Base-by-base conservation (phyloP, 2,797 vertebrate species). In the Acipenser ruthenus region DNA sequence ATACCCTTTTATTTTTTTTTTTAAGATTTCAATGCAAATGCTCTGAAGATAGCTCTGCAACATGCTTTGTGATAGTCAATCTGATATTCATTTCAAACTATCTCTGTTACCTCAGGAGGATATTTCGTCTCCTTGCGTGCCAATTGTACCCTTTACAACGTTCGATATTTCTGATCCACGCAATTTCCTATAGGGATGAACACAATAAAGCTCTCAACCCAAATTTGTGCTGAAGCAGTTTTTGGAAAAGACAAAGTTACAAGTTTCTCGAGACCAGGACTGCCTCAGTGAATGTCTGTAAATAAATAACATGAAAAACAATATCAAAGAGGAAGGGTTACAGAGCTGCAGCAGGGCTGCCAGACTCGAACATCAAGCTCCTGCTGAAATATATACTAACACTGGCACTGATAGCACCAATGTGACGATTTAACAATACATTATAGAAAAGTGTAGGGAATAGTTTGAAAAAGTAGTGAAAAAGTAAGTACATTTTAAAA, bases 361-460 rank as follows among this genome's bases (percentile, higher is more conserved):
- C 55, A 58, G 55, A 58, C 6, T 58, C 11, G 6, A 12, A 58
- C 55, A 58, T n/a, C 23, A 3, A 37, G 23, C 23, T 37, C 7
- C 8, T 58, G 55, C 7, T 10, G 55, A n/a, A 6, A 10, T 6
- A n/a, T 1, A 58, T 37, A 3, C 23, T 37, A 58, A 58, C 11
- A 58, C 55, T 62, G 59, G 50, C 49, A 66, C 65, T 64, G 68
- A 73, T 66, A 72, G 70, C 70, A 75, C 71, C 68, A 60, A 61
- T 65, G 75, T 74, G 71, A 79, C 73, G 77, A 72, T 73, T 73
- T 70, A 68, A 62, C 60, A 69, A 75, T 77, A 70, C 75, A 79
- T 71, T 75, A 77, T 75, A 72, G 70, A 74, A 73, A 70, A 73
- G 72, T 68, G 60, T 66, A 73, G 74, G 71, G 73, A 73, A 53